Conservation (phyloP, 2,888 invertebrate genomes). For the Acanthacorydalis orientalis region DNA sequence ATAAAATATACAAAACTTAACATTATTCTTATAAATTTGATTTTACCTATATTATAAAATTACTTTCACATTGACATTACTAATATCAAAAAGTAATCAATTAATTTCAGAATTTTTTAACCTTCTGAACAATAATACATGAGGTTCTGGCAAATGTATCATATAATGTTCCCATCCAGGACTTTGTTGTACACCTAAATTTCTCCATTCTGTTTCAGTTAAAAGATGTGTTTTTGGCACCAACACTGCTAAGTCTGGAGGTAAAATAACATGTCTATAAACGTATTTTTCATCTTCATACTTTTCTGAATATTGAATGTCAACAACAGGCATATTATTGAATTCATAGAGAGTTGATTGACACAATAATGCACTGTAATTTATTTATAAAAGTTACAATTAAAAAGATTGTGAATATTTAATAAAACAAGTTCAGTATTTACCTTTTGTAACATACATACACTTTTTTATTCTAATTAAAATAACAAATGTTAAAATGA, state of each 20-base stretch:
- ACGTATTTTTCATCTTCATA: conserved; percentile 76
- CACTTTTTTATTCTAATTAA: too few relatives aligned
- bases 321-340: conserved; percentile 49
- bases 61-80: not conserved
- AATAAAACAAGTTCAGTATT: too few relatives aligned
- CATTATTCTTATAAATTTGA: not conserved
- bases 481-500: too few relatives aligned
- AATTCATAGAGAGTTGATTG: not conserved
- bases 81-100: not conserved
- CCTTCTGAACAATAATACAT: conserved; percentile 66
- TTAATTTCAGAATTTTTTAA: conserved; percentile 12
- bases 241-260: conserved; percentile 63
- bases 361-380: too few relatives aligned
- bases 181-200: conserved; percentile 86
- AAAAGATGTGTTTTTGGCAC: conserved; percentile 83
- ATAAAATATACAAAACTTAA: not conserved
- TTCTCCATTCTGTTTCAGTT: conserved; percentile 90
- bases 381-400: too few relatives aligned
- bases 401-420: too few relatives aligned
- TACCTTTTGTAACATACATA: too few relatives aligned
- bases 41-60: not conserved
- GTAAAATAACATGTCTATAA: conserved; percentile 85
- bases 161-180: conserved; percentile 83
- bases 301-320: conserved; percentile 86
- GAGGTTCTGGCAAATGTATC: conserved; percentile 84